Conservation (phyloP, 2,113 vertebrate genomes). For the Edolisoma coerulescens region DNA sequence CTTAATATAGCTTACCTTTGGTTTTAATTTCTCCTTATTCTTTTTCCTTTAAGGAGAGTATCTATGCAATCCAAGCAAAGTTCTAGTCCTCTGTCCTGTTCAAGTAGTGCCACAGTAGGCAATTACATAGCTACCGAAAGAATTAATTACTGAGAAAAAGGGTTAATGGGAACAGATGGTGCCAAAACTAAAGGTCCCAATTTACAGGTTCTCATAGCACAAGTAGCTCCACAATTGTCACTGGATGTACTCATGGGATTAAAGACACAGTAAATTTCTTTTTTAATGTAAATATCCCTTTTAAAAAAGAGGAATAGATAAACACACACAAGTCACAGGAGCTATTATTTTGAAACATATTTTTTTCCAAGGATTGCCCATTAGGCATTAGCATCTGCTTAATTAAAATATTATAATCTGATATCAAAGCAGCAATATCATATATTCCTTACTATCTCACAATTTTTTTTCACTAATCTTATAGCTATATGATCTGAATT, state of each 20-base stretch:
- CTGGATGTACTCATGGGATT: not conserved
- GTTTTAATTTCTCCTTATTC: not conserved
- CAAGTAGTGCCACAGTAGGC: not conserved
- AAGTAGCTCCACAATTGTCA: not conserved
- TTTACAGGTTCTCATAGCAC: not conserved
- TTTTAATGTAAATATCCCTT: not conserved
- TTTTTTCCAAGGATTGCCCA: not conserved
- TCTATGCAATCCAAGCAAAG: not conserved
- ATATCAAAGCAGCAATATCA: not conserved
- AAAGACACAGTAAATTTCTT: not conserved
- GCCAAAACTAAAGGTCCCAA: not conserved
- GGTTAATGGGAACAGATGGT: not conserved
- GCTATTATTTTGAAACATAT: constrained; percentile 3
- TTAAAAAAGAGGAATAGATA: not conserved
- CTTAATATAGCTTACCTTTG: not conserved
- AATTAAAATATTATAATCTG: not conserved
- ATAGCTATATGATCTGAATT: not conserved
- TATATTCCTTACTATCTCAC: not conserved
- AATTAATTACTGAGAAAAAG: not conserved
- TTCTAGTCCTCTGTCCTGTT: not conserved
- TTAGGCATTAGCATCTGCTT: not conserved
- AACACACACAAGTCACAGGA: not conserved
- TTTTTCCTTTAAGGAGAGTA: not conserved
- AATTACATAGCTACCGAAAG: not conserved
- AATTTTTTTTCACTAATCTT: not conserved